These are phyloP conservation scores for Saccopteryx bilineata DNA, from an alignment of 2,113 vertebrate species.

Conservation along the genomic window DNA sequence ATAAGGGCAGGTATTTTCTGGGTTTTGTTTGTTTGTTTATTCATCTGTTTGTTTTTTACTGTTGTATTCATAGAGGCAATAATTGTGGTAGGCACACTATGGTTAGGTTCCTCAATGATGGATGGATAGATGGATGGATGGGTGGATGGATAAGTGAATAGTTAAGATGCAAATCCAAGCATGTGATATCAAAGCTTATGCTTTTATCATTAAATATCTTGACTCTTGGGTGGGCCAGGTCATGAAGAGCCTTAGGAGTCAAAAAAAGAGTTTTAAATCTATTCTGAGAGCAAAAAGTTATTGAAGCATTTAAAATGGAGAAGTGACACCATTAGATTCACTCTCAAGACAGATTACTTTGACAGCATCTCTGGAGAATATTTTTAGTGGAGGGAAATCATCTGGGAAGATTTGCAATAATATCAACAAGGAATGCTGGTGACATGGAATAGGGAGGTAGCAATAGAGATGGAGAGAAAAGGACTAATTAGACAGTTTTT, in stretches of 20 bases:
- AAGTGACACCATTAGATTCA: neutral
- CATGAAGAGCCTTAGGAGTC: neutral
- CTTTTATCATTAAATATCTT: neutral
- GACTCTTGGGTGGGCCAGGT: neutral
- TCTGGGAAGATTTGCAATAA: conserved; percentile 17
- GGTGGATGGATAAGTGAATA: neutral
- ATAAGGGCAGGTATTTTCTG: neutral
- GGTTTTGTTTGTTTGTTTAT: neutral
- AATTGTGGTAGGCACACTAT: neutral
- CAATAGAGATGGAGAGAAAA: neutral
- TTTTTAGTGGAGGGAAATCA: neutral
- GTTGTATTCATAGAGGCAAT: neutral
- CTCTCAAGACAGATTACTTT: conserved; percentile 33
- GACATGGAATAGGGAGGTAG: neutral
- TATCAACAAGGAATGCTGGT: neutral
- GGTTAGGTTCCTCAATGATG: neutral
- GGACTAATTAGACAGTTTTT: neutral
- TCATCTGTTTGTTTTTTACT: neutral
- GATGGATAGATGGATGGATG: neutral
- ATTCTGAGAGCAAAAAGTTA: conserved; percentile 1
- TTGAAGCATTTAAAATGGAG: neutral
- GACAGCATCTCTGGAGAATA: neutral
- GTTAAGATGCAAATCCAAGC: conserved; percentile 9
- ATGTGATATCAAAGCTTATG: neutral
- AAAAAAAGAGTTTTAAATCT: neutral